Evolutionary conservation across 2,113 vertebrate species (phyloP).

Genomic region (Limnothrissa miodon): DNA sequence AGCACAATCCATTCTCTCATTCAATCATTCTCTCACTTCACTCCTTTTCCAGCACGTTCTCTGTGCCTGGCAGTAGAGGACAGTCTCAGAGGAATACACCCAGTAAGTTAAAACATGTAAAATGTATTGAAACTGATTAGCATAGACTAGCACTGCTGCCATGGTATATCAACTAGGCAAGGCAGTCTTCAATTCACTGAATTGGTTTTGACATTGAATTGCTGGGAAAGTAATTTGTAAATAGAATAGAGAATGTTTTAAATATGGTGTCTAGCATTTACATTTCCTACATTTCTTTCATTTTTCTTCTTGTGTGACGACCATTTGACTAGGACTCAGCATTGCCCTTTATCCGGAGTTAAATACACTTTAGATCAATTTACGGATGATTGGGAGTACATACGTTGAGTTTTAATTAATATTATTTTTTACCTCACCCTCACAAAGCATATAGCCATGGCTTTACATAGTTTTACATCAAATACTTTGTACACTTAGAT

Average conservation of each 20-base stretch:
- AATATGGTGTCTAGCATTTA: not conserved
- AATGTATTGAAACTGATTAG: not conserved
- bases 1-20: not conserved
- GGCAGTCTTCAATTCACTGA: not conserved
- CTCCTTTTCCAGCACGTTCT: not conserved
- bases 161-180: not conserved
- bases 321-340: not conserved
- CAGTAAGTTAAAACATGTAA: not conserved
- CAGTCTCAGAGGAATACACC: not conserved
- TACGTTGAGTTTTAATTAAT: too few species aligned
- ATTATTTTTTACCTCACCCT: too few species aligned
- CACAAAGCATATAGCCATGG: too few species aligned
- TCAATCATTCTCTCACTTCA: not conserved
- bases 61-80: not conserved
- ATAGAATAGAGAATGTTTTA: not conserved
- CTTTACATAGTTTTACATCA: too few species aligned
- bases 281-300: not conserved
- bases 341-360: not conserved
- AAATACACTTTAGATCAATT: too few species aligned
- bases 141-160: not conserved
- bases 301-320: not conserved
- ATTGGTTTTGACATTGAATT: not conserved
- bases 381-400: too few species aligned
- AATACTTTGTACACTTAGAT: too few species aligned
- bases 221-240: not conserved